A percentile compares a stretch with the other conserved stretches of the same genome.
Conservation (phyloP, 2,888 invertebrate species). For the Drosophila tripunctata region DNA sequence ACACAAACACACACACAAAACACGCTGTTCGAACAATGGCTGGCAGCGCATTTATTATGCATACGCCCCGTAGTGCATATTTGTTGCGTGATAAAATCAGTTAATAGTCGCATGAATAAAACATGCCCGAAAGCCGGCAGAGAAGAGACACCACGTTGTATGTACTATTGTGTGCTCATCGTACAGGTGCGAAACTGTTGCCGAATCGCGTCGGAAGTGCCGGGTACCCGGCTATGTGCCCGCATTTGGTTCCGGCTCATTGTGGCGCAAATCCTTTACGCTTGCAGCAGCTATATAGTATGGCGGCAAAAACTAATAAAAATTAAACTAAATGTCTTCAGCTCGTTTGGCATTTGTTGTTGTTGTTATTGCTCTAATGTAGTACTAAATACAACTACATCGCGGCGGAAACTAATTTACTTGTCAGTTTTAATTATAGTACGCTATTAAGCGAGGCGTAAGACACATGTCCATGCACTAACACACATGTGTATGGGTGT, state of each 20-base stretch:
- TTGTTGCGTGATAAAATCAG: constrained; percentile 79
- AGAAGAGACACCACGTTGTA: background rate
- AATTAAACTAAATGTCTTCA: constrained; percentile 54
- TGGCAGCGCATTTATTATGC: constrained; percentile 70
- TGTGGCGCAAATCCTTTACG: constrained; percentile 18
- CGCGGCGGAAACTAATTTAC: constrained; percentile 70
- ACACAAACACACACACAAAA: too few relatives aligned
- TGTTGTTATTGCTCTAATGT: too few relatives aligned
- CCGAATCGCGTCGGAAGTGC: constrained; percentile 24
- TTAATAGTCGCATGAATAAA: constrained; percentile 77
- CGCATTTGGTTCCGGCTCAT: constrained; percentile 32
- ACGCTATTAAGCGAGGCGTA: constrained; percentile 64
- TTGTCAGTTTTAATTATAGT: constrained; percentile 78
- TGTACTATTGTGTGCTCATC: constrained; percentile 5
- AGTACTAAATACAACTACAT: background rate
- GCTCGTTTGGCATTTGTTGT: constrained; percentile 5
- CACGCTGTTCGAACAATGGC: constrained; percentile 51
- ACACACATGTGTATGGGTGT: background rate
- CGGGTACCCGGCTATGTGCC: constrained; percentile 15
- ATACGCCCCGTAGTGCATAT: constrained; percentile 77
- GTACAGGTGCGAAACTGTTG: constrained; percentile 50
- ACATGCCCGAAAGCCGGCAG: constrained; percentile 49
- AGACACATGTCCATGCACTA: constrained; percentile 33
- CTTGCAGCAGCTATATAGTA: background rate
- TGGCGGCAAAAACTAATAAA: constrained; percentile 39